Base-by-base conservation (phyloP, 2,113 vertebrate genomes). In the Microtus montanus region DNA sequence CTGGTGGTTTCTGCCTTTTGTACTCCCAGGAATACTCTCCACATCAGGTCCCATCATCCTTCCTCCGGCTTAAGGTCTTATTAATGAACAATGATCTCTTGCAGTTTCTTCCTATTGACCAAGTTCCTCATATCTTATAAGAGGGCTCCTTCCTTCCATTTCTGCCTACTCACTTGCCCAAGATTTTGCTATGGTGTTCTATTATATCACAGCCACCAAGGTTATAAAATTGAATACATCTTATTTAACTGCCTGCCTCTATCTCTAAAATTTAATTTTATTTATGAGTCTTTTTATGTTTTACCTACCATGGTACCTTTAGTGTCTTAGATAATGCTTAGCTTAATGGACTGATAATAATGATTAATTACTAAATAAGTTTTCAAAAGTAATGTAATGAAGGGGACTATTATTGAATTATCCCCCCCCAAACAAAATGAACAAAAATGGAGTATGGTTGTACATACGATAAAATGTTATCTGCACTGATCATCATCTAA, bases 121-220 rank as follows among this genome's bases (percentile, higher is more conserved):
- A 73, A 38, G 6, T 14, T 47, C 66, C 20, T 68, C 4, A 17
- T 10, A 11, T 35, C 4, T 11, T 49, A 4, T 12, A 24, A 73
- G 17, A 78, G 7, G 9, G 1, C 4, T 4, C 1, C 15, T 20
- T n/a, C 13, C 8, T 13, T 74, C 2, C 10, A 6, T 33, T 3
- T 74, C 35, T 22, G 10, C 30, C 20, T 9, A 30, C 19, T 41
- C 38, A 63, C 49, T 9, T 75, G 12, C 35, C 74, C 47, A 89
- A 52, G 28, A 10, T 22, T 3, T 30, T 8, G 28, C 9, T 28
- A 26, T 38, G 2, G 58, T 89, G 4, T 83, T 12, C 26, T 12
- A 33, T 47, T 35, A 35, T 41, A 47, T 30, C 7, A 2, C 15
- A 54, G 26, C 5, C 0, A 12, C n/a, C n/a, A 84, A 24, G 5